Conservation (phyloP, 2,888 invertebrate genomes). For the Clostera curtula region DNA sequence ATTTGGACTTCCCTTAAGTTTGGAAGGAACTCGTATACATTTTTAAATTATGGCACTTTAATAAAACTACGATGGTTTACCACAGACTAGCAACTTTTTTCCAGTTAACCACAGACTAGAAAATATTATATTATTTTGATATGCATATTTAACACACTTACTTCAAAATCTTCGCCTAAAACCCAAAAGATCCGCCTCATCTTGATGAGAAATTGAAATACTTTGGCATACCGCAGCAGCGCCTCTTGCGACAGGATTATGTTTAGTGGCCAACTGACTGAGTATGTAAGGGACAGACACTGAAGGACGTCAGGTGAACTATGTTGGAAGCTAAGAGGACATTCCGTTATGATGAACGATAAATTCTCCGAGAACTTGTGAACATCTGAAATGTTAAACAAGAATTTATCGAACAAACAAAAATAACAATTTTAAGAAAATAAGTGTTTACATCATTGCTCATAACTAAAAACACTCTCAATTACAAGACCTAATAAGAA, state of each 20-base stretch:
- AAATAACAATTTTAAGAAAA: too few relatives aligned
- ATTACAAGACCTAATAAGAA: too few relatives aligned
- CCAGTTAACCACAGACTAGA: too few relatives aligned
- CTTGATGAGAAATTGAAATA: conserved; percentile 85
- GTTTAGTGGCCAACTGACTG: conserved; percentile 85
- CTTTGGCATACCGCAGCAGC: conserved; percentile 80
- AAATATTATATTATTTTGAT: conserved; percentile 1
- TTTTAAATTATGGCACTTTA: conserved; percentile 2
- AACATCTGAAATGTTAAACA: conserved; percentile 44
- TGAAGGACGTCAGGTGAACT: conserved; percentile 80
- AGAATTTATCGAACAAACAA: too few relatives aligned
- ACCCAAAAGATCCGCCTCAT: conserved; percentile 85
- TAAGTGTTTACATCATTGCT: too few relatives aligned
- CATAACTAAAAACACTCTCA: too few relatives aligned
- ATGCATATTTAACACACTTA: conserved; percentile 16
- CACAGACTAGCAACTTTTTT: too few relatives aligned
- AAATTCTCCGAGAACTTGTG: conserved; percentile 77
- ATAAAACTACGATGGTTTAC: too few relatives aligned
- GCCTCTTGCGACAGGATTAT: conserved; percentile 83
- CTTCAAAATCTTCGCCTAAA: conserved; percentile 81
- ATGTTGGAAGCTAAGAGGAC: conserved; percentile 78
- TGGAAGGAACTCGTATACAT: too few relatives aligned
- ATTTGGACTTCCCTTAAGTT: too few relatives aligned
- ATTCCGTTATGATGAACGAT: conserved; percentile 76
- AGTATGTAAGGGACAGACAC: conserved; percentile 80